A percentile compares a stretch with the other conserved stretches of the same genome.
Evolutionary conservation across 1,140 invertebrate genomes (phyloP).

Genomic region (Lineus longissimus): DNA sequence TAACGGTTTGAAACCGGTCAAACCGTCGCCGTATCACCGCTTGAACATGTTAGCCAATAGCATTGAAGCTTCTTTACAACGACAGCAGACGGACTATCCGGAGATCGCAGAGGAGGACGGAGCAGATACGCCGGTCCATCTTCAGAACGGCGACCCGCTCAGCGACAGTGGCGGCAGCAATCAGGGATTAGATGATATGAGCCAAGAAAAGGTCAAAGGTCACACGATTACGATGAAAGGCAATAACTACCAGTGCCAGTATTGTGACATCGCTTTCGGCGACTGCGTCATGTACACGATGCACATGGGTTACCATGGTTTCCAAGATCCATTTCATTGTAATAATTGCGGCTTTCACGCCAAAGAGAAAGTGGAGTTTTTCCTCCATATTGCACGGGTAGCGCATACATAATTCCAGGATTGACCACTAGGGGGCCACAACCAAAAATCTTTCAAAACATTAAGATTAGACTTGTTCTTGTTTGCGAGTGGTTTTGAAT

Average conservation of each 20-base stretch:
- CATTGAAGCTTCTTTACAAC: background rate
- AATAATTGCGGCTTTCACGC: conserved; percentile 87
- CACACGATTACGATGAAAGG: conserved; percentile 3
- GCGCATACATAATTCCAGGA: conserved; percentile 61
- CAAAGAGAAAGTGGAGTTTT: conserved; percentile 80
- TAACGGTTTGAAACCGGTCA: background rate
- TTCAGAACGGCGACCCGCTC: background rate
- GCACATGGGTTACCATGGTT: conserved; percentile 94
- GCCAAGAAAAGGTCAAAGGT: conserved; percentile 4
- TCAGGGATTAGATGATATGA: conserved; percentile 5
- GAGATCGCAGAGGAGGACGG: too few relatives aligned
- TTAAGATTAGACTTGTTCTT: too few relatives aligned
- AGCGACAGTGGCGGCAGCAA: conserved; percentile 5
- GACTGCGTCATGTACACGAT: conserved; percentile 88
- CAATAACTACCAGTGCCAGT: conserved; percentile 66
- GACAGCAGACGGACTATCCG: background rate
- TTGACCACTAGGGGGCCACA: too few relatives aligned
- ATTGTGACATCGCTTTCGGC: conserved; percentile 86
- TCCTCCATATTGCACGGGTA: conserved; percentile 81
- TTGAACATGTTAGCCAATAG: too few relatives aligned
- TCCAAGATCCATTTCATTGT: conserved; percentile 85
- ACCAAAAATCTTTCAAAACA: too few relatives aligned
- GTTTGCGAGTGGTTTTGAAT: too few relatives aligned
- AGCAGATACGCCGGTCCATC: background rate
- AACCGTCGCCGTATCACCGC: background rate